These are phyloP conservation scores for Acanthurus leucopareius DNA, from an alignment of 2,797 vertebrate genomes.

Conservation along the genomic window DNA sequence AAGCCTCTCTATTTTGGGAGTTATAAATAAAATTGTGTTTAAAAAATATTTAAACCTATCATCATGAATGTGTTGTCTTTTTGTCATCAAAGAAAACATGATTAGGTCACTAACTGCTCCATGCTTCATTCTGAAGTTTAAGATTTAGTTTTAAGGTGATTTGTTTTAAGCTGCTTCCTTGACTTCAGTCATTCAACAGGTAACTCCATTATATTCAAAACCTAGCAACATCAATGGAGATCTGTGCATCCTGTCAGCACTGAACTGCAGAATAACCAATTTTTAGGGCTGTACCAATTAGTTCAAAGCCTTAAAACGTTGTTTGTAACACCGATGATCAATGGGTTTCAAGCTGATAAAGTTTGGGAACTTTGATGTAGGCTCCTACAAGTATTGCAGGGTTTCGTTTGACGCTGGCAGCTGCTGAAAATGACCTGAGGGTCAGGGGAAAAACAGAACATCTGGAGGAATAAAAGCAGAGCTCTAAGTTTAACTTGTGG, in stretches of 20 bases:
- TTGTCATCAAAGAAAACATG: neutral
- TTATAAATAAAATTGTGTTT: neutral
- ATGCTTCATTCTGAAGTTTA: neutral
- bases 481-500: too few species aligned
- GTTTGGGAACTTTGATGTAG: too few species aligned
- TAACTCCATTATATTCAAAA: neutral
- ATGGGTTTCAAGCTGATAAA: too few species aligned
- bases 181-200: neutral
- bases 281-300: too few species aligned
- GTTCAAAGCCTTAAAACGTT: too few species aligned
- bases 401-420: too few species aligned
- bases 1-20: neutral
- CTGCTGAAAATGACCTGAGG: too few species aligned
- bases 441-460: too few species aligned
- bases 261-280: neutral
- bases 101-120: constrained; percentile 3
- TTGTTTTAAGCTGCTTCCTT: neutral
- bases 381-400: too few species aligned
- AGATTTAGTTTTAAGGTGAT: neutral
- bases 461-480: too few species aligned
- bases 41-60: neutral
- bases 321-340: too few species aligned
- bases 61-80: neutral
- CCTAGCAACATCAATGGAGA: neutral
- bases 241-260: neutral